Evolutionary conservation across 92 coral and sea anemone genomes (phyloP).

Genomic region (Palythoa caribaeorum): DNA sequence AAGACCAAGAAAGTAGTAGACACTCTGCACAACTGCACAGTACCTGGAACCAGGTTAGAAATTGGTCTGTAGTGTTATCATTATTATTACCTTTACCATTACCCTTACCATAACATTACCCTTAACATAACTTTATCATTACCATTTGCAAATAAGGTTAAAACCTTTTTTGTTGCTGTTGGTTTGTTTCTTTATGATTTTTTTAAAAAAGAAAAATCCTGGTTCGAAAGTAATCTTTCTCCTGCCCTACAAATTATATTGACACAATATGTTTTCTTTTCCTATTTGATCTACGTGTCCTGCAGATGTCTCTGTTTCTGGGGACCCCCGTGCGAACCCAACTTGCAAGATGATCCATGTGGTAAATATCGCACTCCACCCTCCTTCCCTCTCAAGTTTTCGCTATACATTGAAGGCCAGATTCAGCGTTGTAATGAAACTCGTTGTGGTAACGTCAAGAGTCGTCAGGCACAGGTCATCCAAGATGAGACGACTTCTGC

Average conservation of each 20-base stretch:
- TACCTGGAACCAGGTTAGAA: not conserved
- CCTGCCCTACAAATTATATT: no score
- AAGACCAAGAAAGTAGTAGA: not conserved
- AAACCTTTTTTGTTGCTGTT: no score
- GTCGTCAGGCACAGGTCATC: slow-evolving; percentile 12
- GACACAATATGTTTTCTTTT: no score
- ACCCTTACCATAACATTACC: no score
- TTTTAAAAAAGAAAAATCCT: no score
- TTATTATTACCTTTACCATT: no score
- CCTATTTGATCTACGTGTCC: no score
- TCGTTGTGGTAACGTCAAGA: not conserved
- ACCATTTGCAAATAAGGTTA: no score
- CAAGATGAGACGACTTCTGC: not conserved
- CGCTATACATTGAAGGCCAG: not conserved
- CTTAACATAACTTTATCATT: no score
- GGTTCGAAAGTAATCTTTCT: no score
- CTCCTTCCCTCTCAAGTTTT: not conserved
- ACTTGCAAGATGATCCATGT: slow-evolving; percentile 8
- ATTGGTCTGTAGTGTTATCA: no score
- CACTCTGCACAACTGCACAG: not conserved
- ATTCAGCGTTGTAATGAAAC: slow-evolving; percentile 3
- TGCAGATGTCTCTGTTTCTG: not conserved
- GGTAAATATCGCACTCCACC: slow-evolving; percentile 14
- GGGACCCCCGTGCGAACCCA: slow-evolving; percentile 4
- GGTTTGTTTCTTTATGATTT: no score